These are phyloP conservation scores for Phlogophora meticulosa DNA, from an alignment of 2,888 invertebrate species.

Conservation along the genomic window DNA sequence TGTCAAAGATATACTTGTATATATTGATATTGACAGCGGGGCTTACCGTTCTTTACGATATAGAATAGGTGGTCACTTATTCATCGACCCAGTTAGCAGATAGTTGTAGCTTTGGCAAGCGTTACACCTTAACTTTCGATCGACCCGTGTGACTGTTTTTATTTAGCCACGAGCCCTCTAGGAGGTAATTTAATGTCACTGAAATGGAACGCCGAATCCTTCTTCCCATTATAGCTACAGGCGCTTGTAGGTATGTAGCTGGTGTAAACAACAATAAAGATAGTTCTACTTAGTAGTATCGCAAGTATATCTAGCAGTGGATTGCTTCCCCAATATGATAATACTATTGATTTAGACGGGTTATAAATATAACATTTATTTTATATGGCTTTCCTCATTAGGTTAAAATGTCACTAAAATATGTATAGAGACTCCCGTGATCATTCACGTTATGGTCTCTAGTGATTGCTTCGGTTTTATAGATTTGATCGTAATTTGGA, in stretches of 20 bases:
- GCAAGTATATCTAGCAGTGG: conserved; percentile 34
- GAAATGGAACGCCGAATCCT: too few species aligned
- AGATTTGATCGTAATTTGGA: conserved; percentile 54
- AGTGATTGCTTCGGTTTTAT: conserved; percentile 63
- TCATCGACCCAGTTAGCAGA: too few species aligned
- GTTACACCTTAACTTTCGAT: too few species aligned
- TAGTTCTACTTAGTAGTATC: neutral
- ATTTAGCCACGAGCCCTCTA: too few species aligned
- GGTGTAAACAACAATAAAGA: neutral
- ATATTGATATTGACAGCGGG: too few species aligned
- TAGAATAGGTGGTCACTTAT: too few species aligned
- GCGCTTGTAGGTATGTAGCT: neutral
- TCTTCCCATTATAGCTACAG: neutral
- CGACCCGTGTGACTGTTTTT: too few species aligned
- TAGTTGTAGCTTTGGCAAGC: too few species aligned
- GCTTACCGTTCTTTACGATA: too few species aligned
- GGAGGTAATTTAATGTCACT: too few species aligned
- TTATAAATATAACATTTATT: conserved; percentile 70
- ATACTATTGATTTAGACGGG: conserved; percentile 72
- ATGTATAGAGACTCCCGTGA: conserved; percentile 59
- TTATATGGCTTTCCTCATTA: conserved; percentile 69
- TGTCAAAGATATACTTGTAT: too few species aligned
- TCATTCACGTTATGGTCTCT: conserved; percentile 48
- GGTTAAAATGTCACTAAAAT: conserved; percentile 62
- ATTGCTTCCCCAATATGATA: conserved; percentile 56